These are phyloP conservation scores for Hylaeus anthracinus DNA, from an alignment of 1,140 invertebrate genomes.

Conservation along the genomic window DNA sequence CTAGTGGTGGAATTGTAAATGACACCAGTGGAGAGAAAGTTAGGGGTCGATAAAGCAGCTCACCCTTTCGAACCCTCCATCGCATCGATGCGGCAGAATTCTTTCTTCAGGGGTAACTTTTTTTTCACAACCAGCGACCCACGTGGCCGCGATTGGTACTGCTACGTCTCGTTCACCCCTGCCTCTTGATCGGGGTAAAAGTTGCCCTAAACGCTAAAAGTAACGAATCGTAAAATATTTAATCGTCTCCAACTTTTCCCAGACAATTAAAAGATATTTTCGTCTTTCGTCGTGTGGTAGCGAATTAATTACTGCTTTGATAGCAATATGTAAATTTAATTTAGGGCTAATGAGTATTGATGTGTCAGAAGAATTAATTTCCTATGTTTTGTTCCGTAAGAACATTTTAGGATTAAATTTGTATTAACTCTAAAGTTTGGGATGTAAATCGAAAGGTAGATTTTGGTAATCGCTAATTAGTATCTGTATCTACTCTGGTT, in stretches of 20 bases:
- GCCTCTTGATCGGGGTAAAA: not conserved
- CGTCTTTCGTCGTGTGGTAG: not conserved
- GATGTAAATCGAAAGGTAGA: too few species aligned
- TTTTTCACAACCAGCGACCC: slow-evolving; percentile 66
- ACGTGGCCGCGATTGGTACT: slow-evolving; percentile 48
- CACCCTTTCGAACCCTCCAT: slow-evolving; percentile 54
- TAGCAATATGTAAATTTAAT: not conserved
- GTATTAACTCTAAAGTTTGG: too few species aligned
- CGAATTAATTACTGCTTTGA: not conserved
- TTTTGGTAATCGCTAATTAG: too few species aligned
- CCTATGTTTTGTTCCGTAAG: too few species aligned
- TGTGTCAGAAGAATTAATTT: not conserved
- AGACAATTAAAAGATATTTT: not conserved
- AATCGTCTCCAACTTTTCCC: not conserved
- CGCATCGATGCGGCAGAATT: slow-evolving; percentile 75
- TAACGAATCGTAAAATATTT: too few species aligned
- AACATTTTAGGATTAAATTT: too few species aligned
- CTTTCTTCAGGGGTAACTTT: slow-evolving; percentile 73
- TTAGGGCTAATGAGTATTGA: not conserved
- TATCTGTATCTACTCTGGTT: too few species aligned
- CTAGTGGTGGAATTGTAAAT: slow-evolving; percentile 70
- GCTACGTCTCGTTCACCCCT: not conserved
- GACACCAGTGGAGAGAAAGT: slow-evolving; percentile 48
- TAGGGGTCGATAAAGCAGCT: slow-evolving; percentile 74
- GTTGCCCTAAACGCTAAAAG: not conserved